Evolutionary conservation across 2,113 vertebrate genomes (phyloP).

Genomic region (Oncorhynchus keta): DNA sequence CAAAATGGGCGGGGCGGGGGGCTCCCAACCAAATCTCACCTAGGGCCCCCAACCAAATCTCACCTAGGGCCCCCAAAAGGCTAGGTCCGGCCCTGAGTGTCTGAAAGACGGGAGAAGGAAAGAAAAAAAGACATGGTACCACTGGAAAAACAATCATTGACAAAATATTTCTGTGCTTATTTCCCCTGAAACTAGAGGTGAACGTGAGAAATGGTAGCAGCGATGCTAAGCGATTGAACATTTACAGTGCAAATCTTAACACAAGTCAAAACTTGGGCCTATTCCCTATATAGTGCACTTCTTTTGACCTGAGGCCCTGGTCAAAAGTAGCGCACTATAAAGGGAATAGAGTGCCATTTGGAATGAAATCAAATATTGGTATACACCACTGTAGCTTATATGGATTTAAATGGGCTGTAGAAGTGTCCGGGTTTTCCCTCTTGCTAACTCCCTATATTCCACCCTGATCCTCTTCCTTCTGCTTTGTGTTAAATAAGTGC

Average conservation of each 20-base stretch:
- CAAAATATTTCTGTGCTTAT: background rate
- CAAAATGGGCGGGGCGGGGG: no score
- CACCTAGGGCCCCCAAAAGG: no score
- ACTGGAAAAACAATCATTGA: conserved; percentile 49
- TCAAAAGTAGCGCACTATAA: no score
- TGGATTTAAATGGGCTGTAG: conserved; percentile 31
- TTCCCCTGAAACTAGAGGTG: conserved; percentile 13
- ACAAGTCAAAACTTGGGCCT: background rate
- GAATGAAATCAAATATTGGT: background rate
- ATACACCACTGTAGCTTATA: conserved; percentile 7
- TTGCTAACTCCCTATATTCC: background rate
- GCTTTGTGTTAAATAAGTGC: conserved; percentile 32
- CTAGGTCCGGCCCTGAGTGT: background rate
- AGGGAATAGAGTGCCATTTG: no score
- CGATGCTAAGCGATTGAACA: background rate
- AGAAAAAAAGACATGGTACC: conserved; percentile 11
- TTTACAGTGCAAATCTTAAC: conserved; percentile 1
- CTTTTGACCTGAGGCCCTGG: no score
- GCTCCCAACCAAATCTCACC: no score
- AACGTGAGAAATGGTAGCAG: conserved; percentile 12
- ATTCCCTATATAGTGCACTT: no score
- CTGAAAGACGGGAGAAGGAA: conserved; percentile 8
- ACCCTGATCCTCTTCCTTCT: conserved; percentile 28
- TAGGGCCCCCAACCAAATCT: no score
- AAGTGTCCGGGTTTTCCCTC: conserved; percentile 18